phyloP scores from a whole-genome alignment of 2,113 vertebrate genomes.

The Emydocephalus ijimae region DNA sequence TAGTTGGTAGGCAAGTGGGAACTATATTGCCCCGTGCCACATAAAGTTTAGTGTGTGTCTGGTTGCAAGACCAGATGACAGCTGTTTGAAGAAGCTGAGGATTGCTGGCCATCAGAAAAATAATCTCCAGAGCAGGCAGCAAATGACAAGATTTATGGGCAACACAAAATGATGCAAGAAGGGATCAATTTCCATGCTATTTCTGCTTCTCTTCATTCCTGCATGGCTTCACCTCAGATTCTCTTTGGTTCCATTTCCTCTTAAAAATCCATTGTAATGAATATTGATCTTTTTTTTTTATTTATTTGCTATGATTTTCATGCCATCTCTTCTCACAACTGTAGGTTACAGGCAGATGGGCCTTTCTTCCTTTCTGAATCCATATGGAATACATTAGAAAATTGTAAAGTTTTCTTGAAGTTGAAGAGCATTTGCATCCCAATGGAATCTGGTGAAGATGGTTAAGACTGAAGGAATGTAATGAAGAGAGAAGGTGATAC shows the following conservation, averaged over 20 bases:
- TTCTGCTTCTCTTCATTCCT: neutral
- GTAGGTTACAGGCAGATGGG: neutral
- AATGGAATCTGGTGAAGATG: neutral
- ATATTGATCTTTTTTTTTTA: neutral
- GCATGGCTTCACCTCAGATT: neutral
- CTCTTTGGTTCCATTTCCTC: neutral
- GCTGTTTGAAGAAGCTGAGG: neutral
- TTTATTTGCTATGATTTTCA: neutral
- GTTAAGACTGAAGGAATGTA: neutral
- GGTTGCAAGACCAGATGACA: neutral
- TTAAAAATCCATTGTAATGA: neutral
- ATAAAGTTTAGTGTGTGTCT: neutral
- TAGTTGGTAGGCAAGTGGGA: neutral
- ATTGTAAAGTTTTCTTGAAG: neutral
- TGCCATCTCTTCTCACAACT: neutral
- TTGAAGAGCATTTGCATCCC: neutral
- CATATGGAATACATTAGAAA: neutral
- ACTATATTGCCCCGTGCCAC: neutral
- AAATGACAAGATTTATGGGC: neutral
- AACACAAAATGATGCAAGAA: neutral
- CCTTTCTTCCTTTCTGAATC: neutral
- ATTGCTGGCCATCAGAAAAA: neutral
- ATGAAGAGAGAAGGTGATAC: neutral
- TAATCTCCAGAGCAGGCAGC: neutral
- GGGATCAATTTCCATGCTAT: neutral